Evolutionary conservation across 2,888 invertebrate species (phyloP).

Genomic region (Meandrusa payeni): DNA sequence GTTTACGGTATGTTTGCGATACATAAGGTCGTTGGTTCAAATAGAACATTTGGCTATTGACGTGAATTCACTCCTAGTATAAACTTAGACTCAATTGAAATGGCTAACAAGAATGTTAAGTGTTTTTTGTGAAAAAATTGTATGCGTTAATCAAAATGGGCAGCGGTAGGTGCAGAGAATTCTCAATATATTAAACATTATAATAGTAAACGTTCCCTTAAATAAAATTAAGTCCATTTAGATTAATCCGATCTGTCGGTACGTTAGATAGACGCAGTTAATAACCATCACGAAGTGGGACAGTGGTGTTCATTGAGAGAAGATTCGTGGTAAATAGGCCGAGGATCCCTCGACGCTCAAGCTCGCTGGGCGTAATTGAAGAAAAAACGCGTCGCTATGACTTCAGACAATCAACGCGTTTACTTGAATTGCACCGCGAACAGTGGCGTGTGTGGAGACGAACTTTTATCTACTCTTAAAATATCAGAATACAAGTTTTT

Average conservation of each 20-base stretch:
- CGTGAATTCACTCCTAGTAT: too few relatives aligned
- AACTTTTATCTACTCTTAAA: too few relatives aligned
- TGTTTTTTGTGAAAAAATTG: too few relatives aligned
- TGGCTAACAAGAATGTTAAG: too few relatives aligned
- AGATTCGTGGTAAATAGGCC: constrained; percentile 9
- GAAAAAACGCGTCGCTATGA: constrained; percentile 34
- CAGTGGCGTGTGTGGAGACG: constrained; percentile 26
- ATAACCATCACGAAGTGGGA: constrained; percentile 14
- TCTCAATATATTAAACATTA: too few relatives aligned
- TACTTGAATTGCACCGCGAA: constrained; percentile 19
- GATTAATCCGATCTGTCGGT: constrained; percentile 6
- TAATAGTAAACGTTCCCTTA: not conserved
- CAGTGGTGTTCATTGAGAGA: constrained; percentile 12
- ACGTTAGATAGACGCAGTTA: not conserved
- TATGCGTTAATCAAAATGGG: too few relatives aligned
- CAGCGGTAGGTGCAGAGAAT: too few relatives aligned
- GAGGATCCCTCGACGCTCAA: constrained; percentile 19
- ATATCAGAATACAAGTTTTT: too few relatives aligned
- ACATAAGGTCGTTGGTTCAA: too few relatives aligned
- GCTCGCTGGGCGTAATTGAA: constrained; percentile 31
- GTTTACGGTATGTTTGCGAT: too few relatives aligned
- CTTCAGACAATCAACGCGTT: constrained; percentile 40
- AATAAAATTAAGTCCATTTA: constrained; percentile 16
- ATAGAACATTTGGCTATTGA: too few relatives aligned
- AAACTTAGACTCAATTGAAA: too few relatives aligned